Percentiles rank a stretch among this genome's conserved stretches.
phyloP scores from a whole-genome alignment of 92 coral and sea anemone species.

The Virgularia gustaviana region DNA sequence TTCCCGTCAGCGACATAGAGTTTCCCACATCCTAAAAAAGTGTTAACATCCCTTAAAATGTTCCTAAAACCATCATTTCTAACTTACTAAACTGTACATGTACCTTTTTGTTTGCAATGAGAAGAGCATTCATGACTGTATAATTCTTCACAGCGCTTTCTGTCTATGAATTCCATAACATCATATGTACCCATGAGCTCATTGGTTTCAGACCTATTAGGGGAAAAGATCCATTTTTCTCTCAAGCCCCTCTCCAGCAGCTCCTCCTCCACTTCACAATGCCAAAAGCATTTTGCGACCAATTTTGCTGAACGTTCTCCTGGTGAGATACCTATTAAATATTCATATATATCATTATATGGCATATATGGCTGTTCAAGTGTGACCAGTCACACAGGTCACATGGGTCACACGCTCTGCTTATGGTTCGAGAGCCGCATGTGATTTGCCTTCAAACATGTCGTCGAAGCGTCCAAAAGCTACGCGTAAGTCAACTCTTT shows the following conservation, averaged over 20 bases:
- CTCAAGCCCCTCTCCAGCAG: constrained; percentile 20
- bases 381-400: too few relatives aligned
- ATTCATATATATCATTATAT: too few relatives aligned
- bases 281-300: constrained; percentile 42
- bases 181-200: constrained; percentile 5
- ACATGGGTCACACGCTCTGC: too few relatives aligned
- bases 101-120: constrained; percentile 34
- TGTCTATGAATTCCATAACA: constrained; percentile 36
- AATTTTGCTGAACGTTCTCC: constrained; percentile 35
- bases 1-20: too few relatives aligned
- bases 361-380: too few relatives aligned
- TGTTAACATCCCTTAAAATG: background rate
- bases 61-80: background rate
- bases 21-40: constrained; percentile 31
- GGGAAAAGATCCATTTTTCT: constrained; percentile 22
- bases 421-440: too few relatives aligned
- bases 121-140: constrained; percentile 26
- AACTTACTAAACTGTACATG: background rate
- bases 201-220: background rate
- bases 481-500: too few relatives aligned
- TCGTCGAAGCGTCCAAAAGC: too few relatives aligned
- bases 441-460: too few relatives aligned
- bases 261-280: constrained; percentile 26
- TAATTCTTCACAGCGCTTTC: constrained; percentile 14
- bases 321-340: constrained; percentile 17